Evolutionary conservation across 2,888 invertebrate species (phyloP).

Genomic region (Sipha maydis): DNA sequence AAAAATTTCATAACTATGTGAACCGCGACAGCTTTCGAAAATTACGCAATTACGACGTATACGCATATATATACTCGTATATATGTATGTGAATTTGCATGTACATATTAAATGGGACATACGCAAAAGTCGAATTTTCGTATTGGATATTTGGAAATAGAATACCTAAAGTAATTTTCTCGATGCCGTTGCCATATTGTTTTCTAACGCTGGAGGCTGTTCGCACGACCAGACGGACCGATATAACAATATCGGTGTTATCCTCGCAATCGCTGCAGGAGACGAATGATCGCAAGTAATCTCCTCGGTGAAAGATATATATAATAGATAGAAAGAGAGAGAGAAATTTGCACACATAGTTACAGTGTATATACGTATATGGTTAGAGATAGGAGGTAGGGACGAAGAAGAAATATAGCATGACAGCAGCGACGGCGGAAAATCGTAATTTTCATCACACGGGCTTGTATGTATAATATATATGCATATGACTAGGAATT

Average conservation of each 20-base stretch:
- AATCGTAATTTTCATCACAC: neutral
- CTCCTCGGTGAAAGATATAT: neutral
- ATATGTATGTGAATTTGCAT: too few relatives aligned
- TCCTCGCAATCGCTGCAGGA: neutral
- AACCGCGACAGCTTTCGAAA: neutral
- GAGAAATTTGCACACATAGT: neutral
- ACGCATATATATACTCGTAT: neutral
- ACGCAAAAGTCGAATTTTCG: neutral
- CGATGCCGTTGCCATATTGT: neutral
- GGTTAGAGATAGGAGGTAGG: neutral
- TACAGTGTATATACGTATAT: too few relatives aligned
- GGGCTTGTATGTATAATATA: neutral
- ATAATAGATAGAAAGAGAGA: neutral
- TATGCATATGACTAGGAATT: neutral
- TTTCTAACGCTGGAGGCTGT: neutral
- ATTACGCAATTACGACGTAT: neutral
- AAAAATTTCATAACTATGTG: neutral
- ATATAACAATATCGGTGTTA: neutral
- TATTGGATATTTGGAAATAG: neutral
- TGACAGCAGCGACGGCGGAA: neutral
- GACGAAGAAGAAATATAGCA: neutral
- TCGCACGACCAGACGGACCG: neutral
- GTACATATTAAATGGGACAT: too few relatives aligned
- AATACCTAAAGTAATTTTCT: neutral
- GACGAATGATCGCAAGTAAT: neutral